phyloP scores from a whole-genome alignment of 2,113 vertebrate genomes.

The Festucalex cinctus region DNA sequence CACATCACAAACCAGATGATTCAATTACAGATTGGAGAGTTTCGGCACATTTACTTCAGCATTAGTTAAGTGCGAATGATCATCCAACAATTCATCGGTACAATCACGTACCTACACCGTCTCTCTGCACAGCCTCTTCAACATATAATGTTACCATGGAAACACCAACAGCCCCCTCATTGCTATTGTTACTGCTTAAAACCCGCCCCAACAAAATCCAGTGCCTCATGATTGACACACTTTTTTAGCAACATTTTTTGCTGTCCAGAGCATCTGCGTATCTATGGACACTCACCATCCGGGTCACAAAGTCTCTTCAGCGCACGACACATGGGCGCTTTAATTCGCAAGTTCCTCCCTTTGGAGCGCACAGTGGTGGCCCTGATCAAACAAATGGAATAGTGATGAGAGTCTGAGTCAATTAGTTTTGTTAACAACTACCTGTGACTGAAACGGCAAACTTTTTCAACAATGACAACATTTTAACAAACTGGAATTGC shows the following conservation, averaged over 20 bases:
- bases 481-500: background rate
- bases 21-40: background rate
- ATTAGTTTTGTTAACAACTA: background rate
- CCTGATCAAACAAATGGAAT: conserved; percentile 62
- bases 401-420: background rate
- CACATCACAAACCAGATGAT: background rate
- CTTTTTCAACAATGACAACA: background rate
- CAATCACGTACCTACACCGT: conserved; percentile 28
- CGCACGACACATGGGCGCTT: conserved; percentile 96
- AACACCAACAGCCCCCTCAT: conserved; percentile 55
- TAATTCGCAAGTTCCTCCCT: conserved; percentile 94
- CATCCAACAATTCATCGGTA: conserved; percentile 10
- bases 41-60: conserved; percentile 8
- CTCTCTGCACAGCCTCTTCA: conserved; percentile 36
- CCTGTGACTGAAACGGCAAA: too few relatives aligned
- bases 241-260: conserved; percentile 25
- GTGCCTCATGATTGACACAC: background rate
- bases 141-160: conserved; percentile 55
- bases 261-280: background rate
- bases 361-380: conserved; percentile 96
- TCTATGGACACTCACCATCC: conserved; percentile 77
- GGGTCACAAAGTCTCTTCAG: conserved; percentile 97
- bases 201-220: conserved; percentile 28
- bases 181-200: conserved; percentile 46
- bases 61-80: background rate